Percentiles rank a stretch among this genome's conserved stretches.
These are phyloP conservation scores for Cremastinae sp. DNA, from an alignment of 2,888 invertebrate species.

Conservation along the genomic window DNA sequence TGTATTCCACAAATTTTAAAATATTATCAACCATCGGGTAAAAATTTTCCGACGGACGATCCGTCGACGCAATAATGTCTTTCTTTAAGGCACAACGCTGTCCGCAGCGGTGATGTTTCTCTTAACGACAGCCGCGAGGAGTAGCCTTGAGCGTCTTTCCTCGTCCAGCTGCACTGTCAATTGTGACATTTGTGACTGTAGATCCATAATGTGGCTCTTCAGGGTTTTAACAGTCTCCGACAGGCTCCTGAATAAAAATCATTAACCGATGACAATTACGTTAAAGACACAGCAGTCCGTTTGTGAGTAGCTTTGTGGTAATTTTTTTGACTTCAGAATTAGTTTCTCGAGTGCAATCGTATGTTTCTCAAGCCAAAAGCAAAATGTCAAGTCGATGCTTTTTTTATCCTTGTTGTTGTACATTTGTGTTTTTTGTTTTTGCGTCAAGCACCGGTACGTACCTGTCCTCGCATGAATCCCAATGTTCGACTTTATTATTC, in stretches of 20 bases:
- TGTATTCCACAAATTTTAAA: not conserved
- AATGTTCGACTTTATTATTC: conserved; percentile 75
- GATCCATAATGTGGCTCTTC: conserved; percentile 87
- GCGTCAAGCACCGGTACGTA: conserved; percentile 65
- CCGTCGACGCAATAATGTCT: not conserved
- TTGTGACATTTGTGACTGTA: conserved; percentile 84
- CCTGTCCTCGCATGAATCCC: conserved; percentile 77
- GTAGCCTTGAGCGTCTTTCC: conserved; percentile 83
- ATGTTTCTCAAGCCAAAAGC: conserved; percentile 34
- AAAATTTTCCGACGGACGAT: not conserved
- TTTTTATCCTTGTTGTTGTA: conserved; percentile 16
- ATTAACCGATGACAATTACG: conserved; percentile 80
- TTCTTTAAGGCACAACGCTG: conserved; percentile 67
- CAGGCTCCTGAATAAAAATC: conserved; percentile 84
- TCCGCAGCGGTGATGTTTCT: conserved; percentile 75
- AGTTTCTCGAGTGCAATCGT: conserved; percentile 55
- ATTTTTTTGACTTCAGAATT: conserved; percentile 65
- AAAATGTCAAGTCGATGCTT: conserved; percentile 27
- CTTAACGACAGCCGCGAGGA: conserved; percentile 77
- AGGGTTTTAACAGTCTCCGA: conserved; percentile 90
- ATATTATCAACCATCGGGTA: not conserved
- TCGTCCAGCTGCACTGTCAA: conserved; percentile 85
- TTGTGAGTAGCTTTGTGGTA: conserved; percentile 10
- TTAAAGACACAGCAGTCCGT: not conserved
- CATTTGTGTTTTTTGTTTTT: conserved; percentile 24